Evolutionary conservation across 2,888 invertebrate genomes (phyloP).

Genomic region (Drosophila setosimentum): DNA sequence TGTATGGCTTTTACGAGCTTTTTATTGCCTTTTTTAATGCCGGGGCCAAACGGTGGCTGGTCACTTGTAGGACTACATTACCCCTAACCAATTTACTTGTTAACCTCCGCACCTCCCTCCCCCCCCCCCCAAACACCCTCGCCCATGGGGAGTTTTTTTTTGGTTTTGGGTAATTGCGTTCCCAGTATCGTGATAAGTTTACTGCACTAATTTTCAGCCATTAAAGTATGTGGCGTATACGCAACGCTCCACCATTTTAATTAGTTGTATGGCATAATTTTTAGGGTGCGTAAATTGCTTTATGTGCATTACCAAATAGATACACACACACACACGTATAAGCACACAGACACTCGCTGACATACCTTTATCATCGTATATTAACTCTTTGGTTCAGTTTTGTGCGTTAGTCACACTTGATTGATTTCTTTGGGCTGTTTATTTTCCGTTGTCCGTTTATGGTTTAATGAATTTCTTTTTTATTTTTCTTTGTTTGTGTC

Average conservation of each 20-base stretch:
- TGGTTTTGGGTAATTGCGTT: constrained; percentile 31
- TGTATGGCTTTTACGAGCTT: constrained; percentile 71
- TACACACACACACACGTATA: background rate
- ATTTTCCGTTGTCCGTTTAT: constrained; percentile 5
- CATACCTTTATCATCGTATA: constrained; percentile 10
- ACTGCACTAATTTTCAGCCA: constrained; percentile 74
- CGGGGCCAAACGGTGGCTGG: constrained; percentile 54
- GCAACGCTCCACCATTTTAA: constrained; percentile 54
- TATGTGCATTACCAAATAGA: constrained; percentile 25
- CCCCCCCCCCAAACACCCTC: too few species aligned
- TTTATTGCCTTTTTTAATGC: constrained; percentile 76
- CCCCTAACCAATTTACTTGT: constrained; percentile 7
- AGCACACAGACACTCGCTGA: background rate
- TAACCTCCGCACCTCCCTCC: constrained; percentile 16
- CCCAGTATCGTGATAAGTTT: constrained; percentile 54
- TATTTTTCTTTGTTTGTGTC: background rate
- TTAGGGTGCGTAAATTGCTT: constrained; percentile 42
- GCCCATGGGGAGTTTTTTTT: too few species aligned
- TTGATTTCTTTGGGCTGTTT: constrained; percentile 42
- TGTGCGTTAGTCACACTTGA: constrained; percentile 61
- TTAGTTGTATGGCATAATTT: constrained; percentile 57
- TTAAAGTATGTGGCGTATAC: constrained; percentile 56
- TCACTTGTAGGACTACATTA: constrained; percentile 49
- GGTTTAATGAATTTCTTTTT: constrained; percentile 1
- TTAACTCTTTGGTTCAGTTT: constrained; percentile 60